A percentile compares a stretch with the other conserved stretches of the same genome.
Conservation (phyloP, 2,888 invertebrate genomes). For the Stramonita haemastoma region DNA sequence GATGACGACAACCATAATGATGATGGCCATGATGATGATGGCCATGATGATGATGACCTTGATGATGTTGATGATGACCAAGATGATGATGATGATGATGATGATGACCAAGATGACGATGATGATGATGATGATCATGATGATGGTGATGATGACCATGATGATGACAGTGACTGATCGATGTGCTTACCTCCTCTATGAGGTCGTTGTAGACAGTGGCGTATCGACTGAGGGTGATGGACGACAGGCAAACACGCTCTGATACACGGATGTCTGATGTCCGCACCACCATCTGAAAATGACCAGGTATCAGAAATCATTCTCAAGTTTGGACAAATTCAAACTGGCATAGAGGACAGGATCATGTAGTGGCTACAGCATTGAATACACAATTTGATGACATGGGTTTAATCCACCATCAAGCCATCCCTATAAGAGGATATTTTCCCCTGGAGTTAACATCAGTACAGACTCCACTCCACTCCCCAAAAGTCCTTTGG, state of each 20-base stretch:
- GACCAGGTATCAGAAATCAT: neutral
- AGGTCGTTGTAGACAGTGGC: conserved; percentile 77
- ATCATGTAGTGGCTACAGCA: no score
- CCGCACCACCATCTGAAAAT: conserved; percentile 69
- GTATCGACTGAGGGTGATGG: conserved; percentile 71
- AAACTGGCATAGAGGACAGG: no score
- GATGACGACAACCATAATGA: neutral
- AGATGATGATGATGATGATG: neutral
- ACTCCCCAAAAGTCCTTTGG: no score
- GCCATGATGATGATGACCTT: neutral
- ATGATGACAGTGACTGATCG: neutral
- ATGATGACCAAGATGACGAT: neutral
- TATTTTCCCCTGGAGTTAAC: no score
- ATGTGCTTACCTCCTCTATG: conserved; percentile 70
- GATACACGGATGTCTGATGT: conserved; percentile 76
- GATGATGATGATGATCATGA: neutral
- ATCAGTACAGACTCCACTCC: no score
- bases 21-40: neutral
- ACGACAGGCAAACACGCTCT: conserved; percentile 75
- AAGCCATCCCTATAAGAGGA: no score
- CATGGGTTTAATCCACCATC: no score
- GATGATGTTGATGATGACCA: neutral
- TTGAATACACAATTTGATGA: no score
- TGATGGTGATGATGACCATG: neutral
- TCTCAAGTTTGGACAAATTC: no score